Conservation (phyloP, 2,888 invertebrate genomes). For the Crepidodera aurea region DNA sequence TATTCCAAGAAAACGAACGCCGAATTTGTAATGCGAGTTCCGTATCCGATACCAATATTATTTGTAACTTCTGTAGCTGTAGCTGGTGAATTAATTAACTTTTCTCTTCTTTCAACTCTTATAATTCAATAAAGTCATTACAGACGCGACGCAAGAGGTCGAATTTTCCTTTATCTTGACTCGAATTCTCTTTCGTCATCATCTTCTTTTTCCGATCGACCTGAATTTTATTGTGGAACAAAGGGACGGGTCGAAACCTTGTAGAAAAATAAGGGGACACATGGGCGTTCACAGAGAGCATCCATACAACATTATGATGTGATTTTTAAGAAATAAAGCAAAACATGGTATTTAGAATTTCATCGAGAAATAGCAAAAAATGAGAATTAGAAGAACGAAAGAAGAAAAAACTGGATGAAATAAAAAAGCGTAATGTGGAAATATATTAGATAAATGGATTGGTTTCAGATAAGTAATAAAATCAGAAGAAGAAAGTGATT, state of each 20-base stretch:
- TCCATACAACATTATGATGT: no score
- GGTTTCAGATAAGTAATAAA: no score
- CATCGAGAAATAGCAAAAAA: no score
- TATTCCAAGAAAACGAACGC: conserved; percentile 15
- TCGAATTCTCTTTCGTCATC: conserved; percentile 24
- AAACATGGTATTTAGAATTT: no score
- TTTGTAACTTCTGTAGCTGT: conserved; percentile 34
- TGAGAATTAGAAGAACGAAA: no score
- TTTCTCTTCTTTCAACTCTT: conserved; percentile 34
- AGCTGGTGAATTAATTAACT: conserved; percentile 38
- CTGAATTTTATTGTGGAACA: conserved; percentile 25
- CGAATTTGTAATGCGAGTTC: conserved; percentile 23
- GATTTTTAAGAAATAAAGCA: no score
- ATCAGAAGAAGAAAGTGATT: no score
- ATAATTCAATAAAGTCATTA: conserved; percentile 38
- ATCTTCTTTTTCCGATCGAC: conserved; percentile 25
- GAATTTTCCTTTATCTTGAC: conserved; percentile 35
- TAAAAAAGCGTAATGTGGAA: no score
- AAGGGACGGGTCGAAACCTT: conserved; percentile 12
- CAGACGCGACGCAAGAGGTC: conserved; percentile 33
- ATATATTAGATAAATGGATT: no score
- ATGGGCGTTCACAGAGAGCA: no score
- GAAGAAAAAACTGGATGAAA: no score
- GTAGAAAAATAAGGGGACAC: no score
- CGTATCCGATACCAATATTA: conserved; percentile 34